phyloP scores from a whole-genome alignment of 2,888 invertebrate genomes.

The Melipona bicolor region DNA sequence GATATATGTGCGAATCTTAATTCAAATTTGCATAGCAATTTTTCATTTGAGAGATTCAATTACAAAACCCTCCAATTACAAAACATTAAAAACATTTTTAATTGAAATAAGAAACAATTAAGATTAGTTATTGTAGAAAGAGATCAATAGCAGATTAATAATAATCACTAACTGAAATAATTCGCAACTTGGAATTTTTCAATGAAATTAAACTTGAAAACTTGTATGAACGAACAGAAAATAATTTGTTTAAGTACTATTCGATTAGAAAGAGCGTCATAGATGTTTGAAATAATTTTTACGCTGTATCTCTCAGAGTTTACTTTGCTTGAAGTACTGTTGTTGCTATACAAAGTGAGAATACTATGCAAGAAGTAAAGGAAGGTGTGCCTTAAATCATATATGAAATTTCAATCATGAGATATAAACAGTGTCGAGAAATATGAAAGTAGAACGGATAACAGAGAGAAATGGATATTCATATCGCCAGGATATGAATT shows the following conservation, averaged over 20 bases:
- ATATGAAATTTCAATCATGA: slow-evolving; percentile 48
- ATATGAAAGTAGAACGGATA: slow-evolving; percentile 22
- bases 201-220: background rate
- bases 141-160: no score
- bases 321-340: background rate
- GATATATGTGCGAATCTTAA: background rate
- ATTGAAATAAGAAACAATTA: no score
- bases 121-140: no score
- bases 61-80: background rate
- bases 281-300: background rate
- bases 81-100: no score
- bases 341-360: slow-evolving; percentile 14
- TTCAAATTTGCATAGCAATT: background rate
- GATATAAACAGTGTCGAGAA: slow-evolving; percentile 28
- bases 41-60: background rate
- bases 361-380: slow-evolving; percentile 28
- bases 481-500: background rate
- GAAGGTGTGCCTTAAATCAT: slow-evolving; percentile 29
- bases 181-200: no score
- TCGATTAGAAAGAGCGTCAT: background rate
- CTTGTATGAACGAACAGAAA: background rate
- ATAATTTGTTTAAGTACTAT: background rate
- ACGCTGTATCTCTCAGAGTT: background rate
- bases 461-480: background rate
- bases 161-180: no score